Evolutionary conservation across 2,888 invertebrate species (phyloP).

Genomic region (Aspidiotus destructor): DNA sequence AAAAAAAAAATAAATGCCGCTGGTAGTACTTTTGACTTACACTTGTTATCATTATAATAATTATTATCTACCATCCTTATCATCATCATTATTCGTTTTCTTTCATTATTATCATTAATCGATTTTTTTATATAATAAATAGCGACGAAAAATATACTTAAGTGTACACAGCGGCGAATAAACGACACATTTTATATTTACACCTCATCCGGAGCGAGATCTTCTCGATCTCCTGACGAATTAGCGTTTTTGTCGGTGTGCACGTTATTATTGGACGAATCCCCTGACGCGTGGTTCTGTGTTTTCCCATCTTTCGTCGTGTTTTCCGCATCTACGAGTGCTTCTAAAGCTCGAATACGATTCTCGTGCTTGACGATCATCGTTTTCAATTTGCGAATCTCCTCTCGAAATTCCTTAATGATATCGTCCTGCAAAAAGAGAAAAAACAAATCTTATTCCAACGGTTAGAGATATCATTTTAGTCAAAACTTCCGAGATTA

Average conservation of each 20-base stretch:
- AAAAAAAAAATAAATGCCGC: no score
- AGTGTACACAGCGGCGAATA: no score
- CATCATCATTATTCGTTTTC: no score
- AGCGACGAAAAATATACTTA: no score
- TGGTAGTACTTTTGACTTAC: no score
- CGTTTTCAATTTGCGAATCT: conserved; percentile 84
- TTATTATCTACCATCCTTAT: no score
- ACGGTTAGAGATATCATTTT: no score
- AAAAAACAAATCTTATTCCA: background rate
- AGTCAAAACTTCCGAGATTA: no score
- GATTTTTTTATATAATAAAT: no score
- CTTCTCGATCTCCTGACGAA: conserved; percentile 36
- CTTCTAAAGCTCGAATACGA: conserved; percentile 67
- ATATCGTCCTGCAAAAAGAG: conserved; percentile 54
- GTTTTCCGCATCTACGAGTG: conserved; percentile 43
- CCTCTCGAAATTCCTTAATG: conserved; percentile 74
- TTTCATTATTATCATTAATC: no score
- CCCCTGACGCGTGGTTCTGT: conserved; percentile 23
- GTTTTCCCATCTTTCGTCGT: conserved; percentile 30
- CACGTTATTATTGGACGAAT: conserved; percentile 32
- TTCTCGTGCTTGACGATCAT: conserved; percentile 91
- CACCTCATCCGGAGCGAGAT: conserved; percentile 42
- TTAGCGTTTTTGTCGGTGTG: conserved; percentile 36
- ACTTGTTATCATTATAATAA: no score
- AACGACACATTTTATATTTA: conserved; percentile 35